Conservation (phyloP, 1,140 invertebrate species). For the Berghia stephanieae region DNA sequence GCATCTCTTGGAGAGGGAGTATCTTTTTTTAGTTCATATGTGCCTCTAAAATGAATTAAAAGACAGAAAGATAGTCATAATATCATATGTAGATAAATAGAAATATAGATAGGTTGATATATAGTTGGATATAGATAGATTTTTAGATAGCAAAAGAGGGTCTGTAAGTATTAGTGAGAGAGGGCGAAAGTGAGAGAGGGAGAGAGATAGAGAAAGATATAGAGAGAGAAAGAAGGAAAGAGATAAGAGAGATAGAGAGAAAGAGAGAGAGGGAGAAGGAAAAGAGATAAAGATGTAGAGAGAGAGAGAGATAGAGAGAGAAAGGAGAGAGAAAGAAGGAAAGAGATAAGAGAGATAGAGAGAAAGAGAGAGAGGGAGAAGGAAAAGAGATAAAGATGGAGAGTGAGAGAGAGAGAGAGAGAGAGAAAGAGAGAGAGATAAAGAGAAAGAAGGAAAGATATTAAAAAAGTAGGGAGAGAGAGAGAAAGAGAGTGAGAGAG, state of each 20-base stretch:
- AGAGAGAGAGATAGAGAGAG: constrained; percentile 14
- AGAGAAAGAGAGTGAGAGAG: neutral
- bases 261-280: constrained; percentile 3
- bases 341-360: neutral
- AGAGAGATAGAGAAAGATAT: neutral
- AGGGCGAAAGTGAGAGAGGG: neutral
- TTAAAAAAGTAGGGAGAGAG: neutral
- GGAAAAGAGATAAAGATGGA: neutral
- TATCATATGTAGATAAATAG: no score
- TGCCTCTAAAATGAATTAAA: no score
- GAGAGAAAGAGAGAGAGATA: neutral
- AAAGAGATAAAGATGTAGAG: neutral
- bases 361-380: neutral
- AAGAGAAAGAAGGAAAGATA: neutral
- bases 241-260: neutral
- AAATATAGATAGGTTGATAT: no score
- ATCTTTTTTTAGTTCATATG: no score
- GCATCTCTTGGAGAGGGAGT: no score
- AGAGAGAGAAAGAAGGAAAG: neutral
- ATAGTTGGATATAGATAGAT: no score
- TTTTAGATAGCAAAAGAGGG: no score
- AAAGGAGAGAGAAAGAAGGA: neutral
- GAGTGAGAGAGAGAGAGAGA: neutral
- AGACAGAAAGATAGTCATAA: no score
- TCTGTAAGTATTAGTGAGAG: neutral